Evolutionary conservation across 2,113 vertebrate genomes (phyloP), one percentile per base, ranked within the genome.

Genomic region (Cairina moschata): DNA sequence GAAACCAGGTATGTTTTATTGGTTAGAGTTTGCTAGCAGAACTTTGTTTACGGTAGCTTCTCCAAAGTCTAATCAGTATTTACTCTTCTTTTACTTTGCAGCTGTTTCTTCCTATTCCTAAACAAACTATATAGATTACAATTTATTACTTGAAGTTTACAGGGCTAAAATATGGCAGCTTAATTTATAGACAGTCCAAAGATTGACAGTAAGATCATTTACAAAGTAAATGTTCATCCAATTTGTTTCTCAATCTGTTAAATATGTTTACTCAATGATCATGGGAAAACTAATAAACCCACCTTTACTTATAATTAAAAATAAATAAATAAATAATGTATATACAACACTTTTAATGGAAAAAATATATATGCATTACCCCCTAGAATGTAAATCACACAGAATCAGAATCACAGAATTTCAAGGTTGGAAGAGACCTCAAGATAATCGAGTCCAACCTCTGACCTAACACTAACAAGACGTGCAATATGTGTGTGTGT

Each of bases 111-210:
- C 18, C 29, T 40, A 40, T 79, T 83, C 83, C 23, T 79, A 80
- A 77, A 78, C 83, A 56, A 78, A 20, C 7, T 32, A 83, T 89
- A 79, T 44, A 16, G 2, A 72, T 73, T 83, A 22, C 16, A 69
- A 14, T 72, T 56, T 60, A 71, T 55, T 36, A 81, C 4, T 36
- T 79, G 31, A 82, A 26, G 65, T 11, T 66, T 78, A 72, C 83
- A 54, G 12, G 8, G 2, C 13, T 78, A 59, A 9, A 42, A 55
- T 31, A 76, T 87, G 11, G 12, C 60, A 48, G 17, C 72, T 90
- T 38, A 22, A 5, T 42, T 68, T 68, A 44, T 54, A 60, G 5
- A 14, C 21, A 26, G 0, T 0, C 29, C 34, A 54, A 2, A 79
- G 20, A 65, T 85, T 91, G 92, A 22, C 16, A 71, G 2, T 52